Conservation (phyloP, 2,888 invertebrate species). For the Anoplius nigerrimus region DNA sequence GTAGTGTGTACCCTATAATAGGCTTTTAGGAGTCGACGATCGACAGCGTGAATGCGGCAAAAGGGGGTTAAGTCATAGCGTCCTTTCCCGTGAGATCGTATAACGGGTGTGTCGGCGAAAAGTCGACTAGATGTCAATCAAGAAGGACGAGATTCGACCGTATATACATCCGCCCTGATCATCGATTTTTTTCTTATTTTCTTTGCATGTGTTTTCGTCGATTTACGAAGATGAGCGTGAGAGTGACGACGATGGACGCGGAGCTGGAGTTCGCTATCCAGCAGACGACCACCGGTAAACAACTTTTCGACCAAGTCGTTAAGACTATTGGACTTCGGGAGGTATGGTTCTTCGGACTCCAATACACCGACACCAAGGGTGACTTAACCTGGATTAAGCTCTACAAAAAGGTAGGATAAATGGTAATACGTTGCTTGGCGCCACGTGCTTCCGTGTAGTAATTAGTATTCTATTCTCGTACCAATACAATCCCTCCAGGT, state of each 20-base stretch:
- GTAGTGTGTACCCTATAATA: too few species aligned
- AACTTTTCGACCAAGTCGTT: constrained; percentile 99
- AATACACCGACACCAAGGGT: constrained; percentile 98
- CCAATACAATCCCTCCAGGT: too few species aligned
- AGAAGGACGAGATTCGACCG: too few species aligned
- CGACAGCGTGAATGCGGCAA: too few species aligned
- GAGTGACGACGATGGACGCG: constrained; percentile 99
- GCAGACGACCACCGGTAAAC: constrained; percentile 99
- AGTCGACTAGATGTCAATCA: neutral
- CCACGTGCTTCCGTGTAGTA: neutral
- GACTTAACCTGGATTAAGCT: constrained; percentile 99
- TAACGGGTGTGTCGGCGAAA: neutral
- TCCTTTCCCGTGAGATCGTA: too few species aligned
- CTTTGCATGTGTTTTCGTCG: constrained; percentile 60
- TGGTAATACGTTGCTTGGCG: neutral
- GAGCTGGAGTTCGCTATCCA: constrained; percentile 99
- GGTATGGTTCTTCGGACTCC: constrained; percentile 99
- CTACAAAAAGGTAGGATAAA: constrained; percentile 94
- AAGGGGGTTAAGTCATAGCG: too few species aligned
- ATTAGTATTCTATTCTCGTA: constrained; percentile 1
- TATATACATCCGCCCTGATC: neutral
- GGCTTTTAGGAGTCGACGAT: too few species aligned
- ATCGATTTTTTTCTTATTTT: neutral
- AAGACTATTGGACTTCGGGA: constrained; percentile 99
- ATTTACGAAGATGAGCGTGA: constrained; percentile 94